Base-by-base conservation (phyloP, 2,113 vertebrate genomes). In the Brachionichthys hirsutus region DNA sequence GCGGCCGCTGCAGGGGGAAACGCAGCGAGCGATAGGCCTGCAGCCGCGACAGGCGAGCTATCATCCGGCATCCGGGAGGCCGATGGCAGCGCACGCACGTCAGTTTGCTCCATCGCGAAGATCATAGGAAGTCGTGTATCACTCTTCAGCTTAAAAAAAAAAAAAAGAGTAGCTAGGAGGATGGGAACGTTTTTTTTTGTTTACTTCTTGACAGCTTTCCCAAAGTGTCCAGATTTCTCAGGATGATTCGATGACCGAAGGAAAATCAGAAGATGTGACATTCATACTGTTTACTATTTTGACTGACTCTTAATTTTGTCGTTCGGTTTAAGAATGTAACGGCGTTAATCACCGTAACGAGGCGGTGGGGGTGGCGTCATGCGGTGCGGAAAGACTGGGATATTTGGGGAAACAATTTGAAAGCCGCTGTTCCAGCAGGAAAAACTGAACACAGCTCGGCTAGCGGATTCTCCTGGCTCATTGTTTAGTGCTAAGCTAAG, bases 31-130 rank as follows among this genome's bases (percentile, higher is more conserved):
- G 81, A 86, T 82, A 81, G 77, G 73, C 70, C 85, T 59, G 74
- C 77, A 70, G 82, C 74, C 65, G 62, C 85, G 86, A 85, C 84
- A 80, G 78, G 81, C 43, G 53, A 63, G 82, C 82, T 80, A 86
- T 85, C 80, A 83, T 76, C 87, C 62, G 16, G 69, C 71, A 72
- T 85, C 69, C 82, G 79, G 81, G 71, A 75, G 59, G 67, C 44
- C 15, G 70, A 57, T 86, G 86, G 86, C 81, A 48, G 71, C 51
- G 64, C 73, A 62, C 59, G 57, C 77, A 81, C 76, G 77, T 72
- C 78, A 62, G 71, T 77, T 84, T 76, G 72, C 75, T 73, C 82
- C 49, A 60, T 55, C 43, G 65, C 61, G 38, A 56, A 84, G 82
- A 85, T 83, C 83, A 76, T 53, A 64, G 64, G 30, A 71, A 64